Evolutionary conservation across 1,140 invertebrate species (phyloP).

Genomic region (Ganaspis sp.): DNA sequence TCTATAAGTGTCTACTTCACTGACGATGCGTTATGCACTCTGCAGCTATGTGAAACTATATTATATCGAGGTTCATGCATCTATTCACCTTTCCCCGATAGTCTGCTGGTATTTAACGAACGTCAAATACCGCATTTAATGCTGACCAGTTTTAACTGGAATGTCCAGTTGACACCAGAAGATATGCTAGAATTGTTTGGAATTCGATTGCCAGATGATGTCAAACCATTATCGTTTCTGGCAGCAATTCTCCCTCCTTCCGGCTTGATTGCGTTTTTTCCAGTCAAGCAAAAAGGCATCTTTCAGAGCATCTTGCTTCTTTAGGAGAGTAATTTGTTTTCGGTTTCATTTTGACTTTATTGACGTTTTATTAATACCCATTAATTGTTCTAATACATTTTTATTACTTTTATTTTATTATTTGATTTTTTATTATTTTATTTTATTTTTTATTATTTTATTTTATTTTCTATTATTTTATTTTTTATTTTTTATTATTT

Average conservation of each 20-base stretch:
- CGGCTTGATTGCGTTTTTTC: neutral
- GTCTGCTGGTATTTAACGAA: neutral
- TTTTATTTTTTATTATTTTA: no score
- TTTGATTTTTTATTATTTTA: no score
- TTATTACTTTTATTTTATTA: no score
- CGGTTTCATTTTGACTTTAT: no score
- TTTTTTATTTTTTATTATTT: no score
- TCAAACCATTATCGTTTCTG: neutral
- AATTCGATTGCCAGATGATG: neutral
- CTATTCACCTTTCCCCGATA: neutral
- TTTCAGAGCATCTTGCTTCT: neutral
- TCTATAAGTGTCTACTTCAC: slow-evolving; percentile 38
- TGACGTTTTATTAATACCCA: no score
- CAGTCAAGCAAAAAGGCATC: neutral
- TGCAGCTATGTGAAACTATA: neutral
- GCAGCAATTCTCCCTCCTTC: neutral
- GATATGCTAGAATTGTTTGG: neutral
- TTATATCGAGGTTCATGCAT: no score
- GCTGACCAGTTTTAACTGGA: neutral
- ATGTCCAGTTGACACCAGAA: slow-evolving; percentile 1
- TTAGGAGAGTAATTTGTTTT: neutral
- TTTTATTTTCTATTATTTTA: no score
- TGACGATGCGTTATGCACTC: slow-evolving; percentile 59
- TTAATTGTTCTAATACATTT: no score
- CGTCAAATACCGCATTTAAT: neutral